phyloP scores from a whole-genome alignment of 2,797 vertebrate species.

The Mus spretus region DNA sequence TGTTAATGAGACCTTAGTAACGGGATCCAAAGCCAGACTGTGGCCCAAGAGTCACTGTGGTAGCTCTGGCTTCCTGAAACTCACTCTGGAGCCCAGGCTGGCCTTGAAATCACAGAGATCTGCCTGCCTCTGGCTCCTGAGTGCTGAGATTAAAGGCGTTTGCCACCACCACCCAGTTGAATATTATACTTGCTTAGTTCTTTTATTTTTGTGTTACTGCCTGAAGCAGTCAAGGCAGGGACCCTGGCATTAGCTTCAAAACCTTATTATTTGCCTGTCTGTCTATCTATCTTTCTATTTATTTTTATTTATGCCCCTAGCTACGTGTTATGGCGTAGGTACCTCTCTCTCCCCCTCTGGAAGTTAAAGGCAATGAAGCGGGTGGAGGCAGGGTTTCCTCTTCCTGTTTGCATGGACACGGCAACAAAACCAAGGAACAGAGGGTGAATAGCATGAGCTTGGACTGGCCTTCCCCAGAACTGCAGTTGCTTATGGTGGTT shows the following conservation, averaged over 20 bases:
- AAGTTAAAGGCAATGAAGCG: background rate
- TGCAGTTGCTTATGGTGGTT: background rate
- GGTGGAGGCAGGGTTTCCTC: background rate
- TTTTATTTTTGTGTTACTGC: conserved; percentile 75
- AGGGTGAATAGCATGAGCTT: rapidly evolving
- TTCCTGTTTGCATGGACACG: background rate
- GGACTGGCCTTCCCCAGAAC: background rate
- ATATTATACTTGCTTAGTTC: conserved; percentile 71
- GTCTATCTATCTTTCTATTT: background rate
- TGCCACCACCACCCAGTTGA: background rate
- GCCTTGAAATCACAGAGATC: background rate
- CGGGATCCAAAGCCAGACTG: background rate
- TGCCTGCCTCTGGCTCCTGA: background rate
- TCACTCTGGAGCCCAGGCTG: background rate
- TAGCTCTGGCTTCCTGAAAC: background rate
- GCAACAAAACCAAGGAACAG: background rate
- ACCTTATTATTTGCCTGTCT: background rate
- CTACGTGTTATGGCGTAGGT: conserved; percentile 56
- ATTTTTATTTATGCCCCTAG: background rate
- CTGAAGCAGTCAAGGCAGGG: conserved; percentile 69
- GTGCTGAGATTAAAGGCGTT: background rate
- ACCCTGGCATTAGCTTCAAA: conserved; percentile 63
- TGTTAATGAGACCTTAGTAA: background rate
- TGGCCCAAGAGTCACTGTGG: rapidly evolving
- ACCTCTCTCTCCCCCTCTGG: background rate